A percentile compares a stretch with the other conserved stretches of the same genome.
Conservation (phyloP, 2,113 vertebrate genomes). For the Ranitomeya variabilis region DNA sequence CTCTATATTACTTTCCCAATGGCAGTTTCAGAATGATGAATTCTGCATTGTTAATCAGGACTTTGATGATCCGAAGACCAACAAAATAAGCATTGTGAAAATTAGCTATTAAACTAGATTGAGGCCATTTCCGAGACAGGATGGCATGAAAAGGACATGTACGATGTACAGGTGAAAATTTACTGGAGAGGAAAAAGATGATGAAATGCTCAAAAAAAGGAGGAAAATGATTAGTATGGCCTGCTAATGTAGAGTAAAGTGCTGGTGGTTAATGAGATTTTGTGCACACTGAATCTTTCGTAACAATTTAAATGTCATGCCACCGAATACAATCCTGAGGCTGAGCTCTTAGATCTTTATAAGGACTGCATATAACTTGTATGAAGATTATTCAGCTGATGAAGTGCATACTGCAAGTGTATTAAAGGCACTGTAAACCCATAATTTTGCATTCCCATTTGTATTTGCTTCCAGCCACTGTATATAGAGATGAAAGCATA, state of each 20-base stretch:
- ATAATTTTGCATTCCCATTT: neutral
- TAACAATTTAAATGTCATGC: constrained; percentile 22
- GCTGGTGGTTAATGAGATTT: constrained; percentile 11
- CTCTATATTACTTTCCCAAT: neutral
- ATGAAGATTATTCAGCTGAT: constrained; percentile 26
- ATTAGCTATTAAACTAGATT: neutral
- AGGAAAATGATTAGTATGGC: neutral
- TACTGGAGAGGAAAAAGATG: neutral
- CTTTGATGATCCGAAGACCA: neutral
- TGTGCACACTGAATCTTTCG: constrained; percentile 14
- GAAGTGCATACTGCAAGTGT: neutral
- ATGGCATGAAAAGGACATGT: neutral
- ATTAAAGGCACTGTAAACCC: neutral
- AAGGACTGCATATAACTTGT: constrained; percentile 15
- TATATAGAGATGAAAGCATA: neutral
- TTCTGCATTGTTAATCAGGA: neutral
- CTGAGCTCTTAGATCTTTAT: constrained; percentile 11
- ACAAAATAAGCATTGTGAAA: neutral
- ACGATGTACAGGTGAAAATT: neutral
- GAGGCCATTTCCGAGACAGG: neutral
- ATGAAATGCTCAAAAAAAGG: neutral
- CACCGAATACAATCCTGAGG: constrained; percentile 8
- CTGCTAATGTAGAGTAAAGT: constrained; percentile 9
- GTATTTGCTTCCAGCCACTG: neutral
- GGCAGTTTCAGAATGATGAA: neutral